These are phyloP conservation scores for Scrobipalpa atriplicella DNA, from an alignment of 2,888 invertebrate species.

Conservation along the genomic window DNA sequence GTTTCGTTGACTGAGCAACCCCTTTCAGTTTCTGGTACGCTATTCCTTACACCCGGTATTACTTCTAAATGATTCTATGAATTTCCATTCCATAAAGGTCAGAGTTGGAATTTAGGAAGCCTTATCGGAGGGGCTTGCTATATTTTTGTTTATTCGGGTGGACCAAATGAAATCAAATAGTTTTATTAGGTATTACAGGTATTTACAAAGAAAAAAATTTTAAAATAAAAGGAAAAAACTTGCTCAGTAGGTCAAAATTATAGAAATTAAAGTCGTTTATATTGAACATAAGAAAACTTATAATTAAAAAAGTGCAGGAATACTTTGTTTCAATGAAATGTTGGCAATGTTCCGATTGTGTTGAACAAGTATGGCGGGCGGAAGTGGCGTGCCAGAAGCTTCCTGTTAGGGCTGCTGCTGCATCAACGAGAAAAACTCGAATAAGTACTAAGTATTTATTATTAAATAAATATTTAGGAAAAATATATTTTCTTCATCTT, in stretches of 20 bases:
- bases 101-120: neutral
- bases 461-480: no score
- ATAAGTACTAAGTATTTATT: no score
- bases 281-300: slow-evolving; percentile 29
- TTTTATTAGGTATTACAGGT: no score
- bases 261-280: neutral
- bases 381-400: slow-evolving; percentile 30
- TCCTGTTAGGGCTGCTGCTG: slow-evolving; percentile 12
- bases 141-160: neutral
- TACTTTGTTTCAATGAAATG: slow-evolving; percentile 13
- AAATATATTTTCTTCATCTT: no score
- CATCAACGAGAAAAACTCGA: neutral
- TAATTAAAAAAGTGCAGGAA: slow-evolving; percentile 9
- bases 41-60: no score
- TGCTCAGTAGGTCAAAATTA: neutral
- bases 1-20: no score
- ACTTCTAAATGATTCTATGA: no score
- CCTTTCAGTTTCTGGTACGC: no score
- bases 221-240: no score
- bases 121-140: no score
- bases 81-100: no score
- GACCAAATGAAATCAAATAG: neutral
- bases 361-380: slow-evolving; percentile 24
- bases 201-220: no score
- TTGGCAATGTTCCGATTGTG: slow-evolving; percentile 14